Evolutionary conservation across 2,797 vertebrate genomes (phyloP).

Genomic region (Microchirus variegatus): DNA sequence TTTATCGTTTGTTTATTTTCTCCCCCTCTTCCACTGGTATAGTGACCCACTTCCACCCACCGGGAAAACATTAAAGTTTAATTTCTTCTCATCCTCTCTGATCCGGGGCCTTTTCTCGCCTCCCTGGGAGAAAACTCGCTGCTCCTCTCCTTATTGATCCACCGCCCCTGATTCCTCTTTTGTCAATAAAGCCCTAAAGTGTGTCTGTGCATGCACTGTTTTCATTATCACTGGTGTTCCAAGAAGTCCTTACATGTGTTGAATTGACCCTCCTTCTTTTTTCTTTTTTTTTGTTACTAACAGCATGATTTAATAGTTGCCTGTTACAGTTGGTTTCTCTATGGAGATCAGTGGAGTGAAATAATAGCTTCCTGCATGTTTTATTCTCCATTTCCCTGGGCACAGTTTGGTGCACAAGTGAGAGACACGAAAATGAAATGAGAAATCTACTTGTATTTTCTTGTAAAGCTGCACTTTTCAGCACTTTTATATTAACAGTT

Average conservation of each 20-base stretch:
- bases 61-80: conserved; percentile 20
- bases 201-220: neutral
- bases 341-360: conserved; percentile 18
- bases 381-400: neutral
- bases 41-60: conserved; percentile 12
- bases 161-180: neutral
- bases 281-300: conserved; percentile 2
- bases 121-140: neutral
- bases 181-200: conserved; percentile 4
- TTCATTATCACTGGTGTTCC: neutral
- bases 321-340: neutral
- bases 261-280: conserved; percentile 2
- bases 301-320: neutral
- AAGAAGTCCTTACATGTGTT: neutral
- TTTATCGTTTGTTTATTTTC: neutral
- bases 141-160: conserved; percentile 25
- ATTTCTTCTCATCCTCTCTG: conserved; percentile 21
- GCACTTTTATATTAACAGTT: neutral
- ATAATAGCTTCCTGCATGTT: conserved; percentile 6
- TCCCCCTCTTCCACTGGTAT: neutral
- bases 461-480: neutral
- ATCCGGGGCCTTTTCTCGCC: conserved; percentile 2
- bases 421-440: no score
- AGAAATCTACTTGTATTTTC: neutral
- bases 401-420: neutral